Evolutionary conservation across 2,113 vertebrate species (phyloP).

Genomic region (Lynx canadensis): DNA sequence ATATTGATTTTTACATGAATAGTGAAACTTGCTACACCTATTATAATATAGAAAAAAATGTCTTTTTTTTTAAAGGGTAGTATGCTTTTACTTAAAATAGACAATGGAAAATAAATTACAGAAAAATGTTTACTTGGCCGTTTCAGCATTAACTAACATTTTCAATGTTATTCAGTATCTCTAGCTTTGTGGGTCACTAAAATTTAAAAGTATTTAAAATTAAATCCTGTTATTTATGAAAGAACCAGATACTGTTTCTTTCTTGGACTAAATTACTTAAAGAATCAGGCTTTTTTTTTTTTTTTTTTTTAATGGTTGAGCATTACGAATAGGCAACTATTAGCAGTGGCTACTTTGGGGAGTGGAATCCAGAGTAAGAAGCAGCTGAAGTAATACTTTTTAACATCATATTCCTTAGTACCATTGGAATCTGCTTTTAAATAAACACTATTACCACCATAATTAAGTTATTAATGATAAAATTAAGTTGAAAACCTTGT

Average conservation of each 20-base stretch:
- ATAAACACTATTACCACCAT: neutral
- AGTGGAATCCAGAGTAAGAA: neutral
- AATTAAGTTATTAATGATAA: conserved; percentile 41
- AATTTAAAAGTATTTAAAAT: neutral
- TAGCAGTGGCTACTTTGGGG: neutral
- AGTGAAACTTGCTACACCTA: neutral
- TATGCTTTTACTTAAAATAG: conserved; percentile 34
- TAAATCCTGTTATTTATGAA: neutral
- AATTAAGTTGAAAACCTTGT: neutral
- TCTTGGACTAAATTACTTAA: neutral
- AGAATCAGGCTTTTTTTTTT: conserved; percentile 1
- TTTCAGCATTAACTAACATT: neutral
- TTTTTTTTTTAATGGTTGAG: conserved; percentile 23
- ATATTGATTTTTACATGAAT: conserved; percentile 1
- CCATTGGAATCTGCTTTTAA: neutral
- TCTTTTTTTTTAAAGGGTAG: neutral
- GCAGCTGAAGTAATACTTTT: neutral
- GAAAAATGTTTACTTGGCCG: neutral
- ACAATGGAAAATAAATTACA: neutral
- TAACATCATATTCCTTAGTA: neutral
- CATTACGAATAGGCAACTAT: neutral
- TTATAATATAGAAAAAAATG: conserved; percentile 21
- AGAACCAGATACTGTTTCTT: conserved; percentile 13
- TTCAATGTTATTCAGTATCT: neutral
- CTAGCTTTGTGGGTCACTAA: conserved; percentile 13